phyloP scores from a whole-genome alignment of 2,113 vertebrate species.

The human (Homo sapiens) region GRCh38 chr2:63920001-63920500 shows the following conservation, averaged over 20 bases:
- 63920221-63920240: not conserved
- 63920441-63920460: conserved; percentile 96
- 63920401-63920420: not conserved
- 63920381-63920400: not conserved
- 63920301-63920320: conserved; percentile 29
- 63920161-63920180: conserved; percentile 8
- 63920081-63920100: not conserved
- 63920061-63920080: not conserved
- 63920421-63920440: conserved; percentile 1
- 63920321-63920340: conserved; percentile 41
- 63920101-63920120: conserved; percentile 13
- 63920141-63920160: conserved; percentile 19
- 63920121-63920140: not conserved
- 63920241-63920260: not conserved
- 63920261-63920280: conserved; percentile 31
- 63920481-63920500: conserved; percentile 97
- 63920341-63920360: not conserved
- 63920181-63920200: conserved; percentile 50
- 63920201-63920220: not conserved
- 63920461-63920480: conserved; percentile 98
- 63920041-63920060: not conserved
- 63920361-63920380: conserved; percentile 21
- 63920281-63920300: conserved; percentile 30
- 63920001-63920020: conserved; percentile 63
- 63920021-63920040: conserved; percentile 39